Percentiles rank a stretch among this genome's conserved stretches.
phyloP scores from a whole-genome alignment of 2,797 vertebrate genomes.

The Sphenodon punctatus region DNA sequence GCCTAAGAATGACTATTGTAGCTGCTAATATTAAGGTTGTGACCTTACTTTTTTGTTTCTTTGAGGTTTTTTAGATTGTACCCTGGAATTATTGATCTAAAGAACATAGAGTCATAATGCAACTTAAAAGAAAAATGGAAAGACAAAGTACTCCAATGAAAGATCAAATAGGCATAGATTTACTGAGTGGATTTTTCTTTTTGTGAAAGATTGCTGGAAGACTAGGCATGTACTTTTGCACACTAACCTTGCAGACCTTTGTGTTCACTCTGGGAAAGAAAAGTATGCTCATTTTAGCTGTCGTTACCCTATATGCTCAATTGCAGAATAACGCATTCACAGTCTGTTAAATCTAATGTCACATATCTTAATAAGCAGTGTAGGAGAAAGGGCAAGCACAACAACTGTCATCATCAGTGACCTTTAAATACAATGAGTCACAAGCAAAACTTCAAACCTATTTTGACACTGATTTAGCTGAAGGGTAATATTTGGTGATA shows the following conservation, averaged over 20 bases:
- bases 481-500: background rate
- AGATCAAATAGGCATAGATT: background rate
- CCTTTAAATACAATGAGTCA: background rate
- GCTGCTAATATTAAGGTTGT: no score
- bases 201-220: background rate
- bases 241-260: background rate
- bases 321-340: background rate
- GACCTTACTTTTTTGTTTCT: no score
- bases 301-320: background rate
- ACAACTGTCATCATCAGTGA: background rate
- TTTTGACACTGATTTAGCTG: conserved; percentile 3
- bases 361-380: background rate
- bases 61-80: no score
- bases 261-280: background rate
- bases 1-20: no score
- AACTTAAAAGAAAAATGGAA: no score
- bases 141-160: background rate
- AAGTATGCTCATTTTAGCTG: background rate
- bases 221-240: background rate
- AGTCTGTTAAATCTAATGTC: background rate
- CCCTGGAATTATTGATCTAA: no score
- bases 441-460: background rate
- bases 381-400: background rate
- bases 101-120: no score
- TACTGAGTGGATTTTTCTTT: background rate